These are phyloP conservation scores for Melanostigma gelatinosum DNA, from an alignment of 2,113 vertebrate genomes.

Conservation along the genomic window DNA sequence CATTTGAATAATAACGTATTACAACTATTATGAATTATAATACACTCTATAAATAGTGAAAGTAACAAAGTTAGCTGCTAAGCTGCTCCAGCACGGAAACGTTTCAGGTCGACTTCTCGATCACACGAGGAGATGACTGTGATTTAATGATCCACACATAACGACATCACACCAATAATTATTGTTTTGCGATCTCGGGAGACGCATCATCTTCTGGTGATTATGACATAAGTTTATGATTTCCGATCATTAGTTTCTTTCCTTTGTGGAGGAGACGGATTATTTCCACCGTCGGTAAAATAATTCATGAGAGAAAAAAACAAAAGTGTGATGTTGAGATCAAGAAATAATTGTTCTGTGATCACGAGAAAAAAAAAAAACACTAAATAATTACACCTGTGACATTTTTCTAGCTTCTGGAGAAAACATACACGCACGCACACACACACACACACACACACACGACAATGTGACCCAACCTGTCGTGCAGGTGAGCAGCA, in stretches of 20 bases:
- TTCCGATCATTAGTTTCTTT: not conserved
- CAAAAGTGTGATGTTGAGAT: not conserved
- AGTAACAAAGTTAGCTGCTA: too few relatives aligned
- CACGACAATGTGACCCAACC: conserved; percentile 39
- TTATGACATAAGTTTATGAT: not conserved
- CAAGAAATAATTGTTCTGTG: not conserved
- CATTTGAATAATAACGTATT: too few relatives aligned
- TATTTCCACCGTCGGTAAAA: too few relatives aligned
- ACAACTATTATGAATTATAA: too few relatives aligned
- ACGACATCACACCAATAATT: not conserved
- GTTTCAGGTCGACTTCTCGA: too few relatives aligned
- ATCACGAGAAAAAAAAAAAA: not conserved
- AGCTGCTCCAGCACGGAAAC: too few relatives aligned
- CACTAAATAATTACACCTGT: not conserved
- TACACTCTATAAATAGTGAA: too few relatives aligned
- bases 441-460: not conserved
- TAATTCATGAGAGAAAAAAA: not conserved
- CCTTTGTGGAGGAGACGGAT: not conserved
- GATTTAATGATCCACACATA: not conserved
- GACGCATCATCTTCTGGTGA: not conserved
- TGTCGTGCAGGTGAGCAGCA: conserved; percentile 39
- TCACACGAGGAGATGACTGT: not conserved
- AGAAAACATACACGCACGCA: not conserved
- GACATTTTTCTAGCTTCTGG: not conserved
- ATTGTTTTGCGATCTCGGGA: not conserved